Evolutionary conservation across 2,888 invertebrate genomes (phyloP).

Genomic region (Lydus trimaculatus): DNA sequence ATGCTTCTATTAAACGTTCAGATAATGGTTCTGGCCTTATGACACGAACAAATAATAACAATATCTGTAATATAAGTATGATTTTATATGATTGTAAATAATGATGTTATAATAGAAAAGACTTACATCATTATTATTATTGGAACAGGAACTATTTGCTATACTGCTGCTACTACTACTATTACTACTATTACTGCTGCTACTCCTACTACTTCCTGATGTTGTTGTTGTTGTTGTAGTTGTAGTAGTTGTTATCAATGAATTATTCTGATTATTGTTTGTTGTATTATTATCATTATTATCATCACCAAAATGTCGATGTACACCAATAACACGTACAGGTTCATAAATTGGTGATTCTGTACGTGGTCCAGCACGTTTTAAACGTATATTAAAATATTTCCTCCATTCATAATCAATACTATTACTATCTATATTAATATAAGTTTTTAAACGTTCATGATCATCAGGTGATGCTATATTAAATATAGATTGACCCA

Average conservation of each 20-base stretch:
- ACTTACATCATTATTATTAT: constrained; percentile 44
- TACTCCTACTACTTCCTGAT: constrained; percentile 27
- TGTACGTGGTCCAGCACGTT: constrained; percentile 74
- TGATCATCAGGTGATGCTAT: constrained; percentile 84
- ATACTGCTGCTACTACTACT: constrained; percentile 25
- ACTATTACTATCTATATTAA: constrained; percentile 60
- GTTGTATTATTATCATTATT: too few species aligned
- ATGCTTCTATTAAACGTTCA: constrained; percentile 70
- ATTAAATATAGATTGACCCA: constrained; percentile 82
- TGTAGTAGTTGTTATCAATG: constrained; percentile 14
- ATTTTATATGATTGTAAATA: neutral
- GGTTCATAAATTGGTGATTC: constrained; percentile 76
- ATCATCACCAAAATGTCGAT: constrained; percentile 39
- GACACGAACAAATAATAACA: constrained; percentile 78
- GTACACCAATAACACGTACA: constrained; percentile 71
- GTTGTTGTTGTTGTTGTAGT: constrained; percentile 31
- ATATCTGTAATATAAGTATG: constrained; percentile 57
- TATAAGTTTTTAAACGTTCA: constrained; percentile 71
- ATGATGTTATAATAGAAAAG: neutral
- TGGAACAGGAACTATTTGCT: constrained; percentile 24
- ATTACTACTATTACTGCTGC: constrained; percentile 15
- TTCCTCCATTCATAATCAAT: constrained; percentile 65
- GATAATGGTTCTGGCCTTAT: constrained; percentile 75
- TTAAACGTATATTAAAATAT: constrained; percentile 64
- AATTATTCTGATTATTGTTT: neutral